A percentile compares a stretch with the other conserved stretches of the same genome.
Conservation (phyloP, 2,113 vertebrate genomes). For the Podarcis raffonei region DNA sequence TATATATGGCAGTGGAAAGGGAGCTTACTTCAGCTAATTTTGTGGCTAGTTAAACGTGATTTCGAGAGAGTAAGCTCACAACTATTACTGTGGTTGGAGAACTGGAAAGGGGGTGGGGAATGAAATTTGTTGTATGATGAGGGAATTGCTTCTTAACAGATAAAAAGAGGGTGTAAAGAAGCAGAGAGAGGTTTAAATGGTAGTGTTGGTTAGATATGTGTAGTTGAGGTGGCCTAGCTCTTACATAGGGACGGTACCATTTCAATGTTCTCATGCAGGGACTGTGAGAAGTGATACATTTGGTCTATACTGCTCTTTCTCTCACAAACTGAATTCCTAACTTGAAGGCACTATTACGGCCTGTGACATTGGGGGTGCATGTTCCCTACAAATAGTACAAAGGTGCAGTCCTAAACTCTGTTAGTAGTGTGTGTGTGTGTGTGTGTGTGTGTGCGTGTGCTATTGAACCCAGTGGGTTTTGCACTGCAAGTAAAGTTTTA, state of each 20-base stretch:
- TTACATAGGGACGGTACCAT: too few relatives aligned
- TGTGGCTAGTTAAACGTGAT: neutral
- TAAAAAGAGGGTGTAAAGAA: too few relatives aligned
- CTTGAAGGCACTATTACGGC: neutral
- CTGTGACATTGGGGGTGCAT: too few relatives aligned
- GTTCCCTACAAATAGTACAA: too few relatives aligned
- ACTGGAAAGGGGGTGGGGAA: too few relatives aligned
- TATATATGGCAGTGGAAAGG: neutral
- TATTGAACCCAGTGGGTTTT: too few relatives aligned
- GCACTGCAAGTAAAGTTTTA: neutral
- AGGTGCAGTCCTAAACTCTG: too few relatives aligned
- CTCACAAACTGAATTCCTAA: neutral
- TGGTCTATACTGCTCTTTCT: too few relatives aligned
- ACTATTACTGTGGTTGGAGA: neutral
- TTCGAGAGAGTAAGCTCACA: neutral
- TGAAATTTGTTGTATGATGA: too few relatives aligned
- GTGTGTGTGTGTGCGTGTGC: accelerated
- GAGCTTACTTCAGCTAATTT: neutral
- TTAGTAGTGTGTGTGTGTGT: too few relatives aligned
- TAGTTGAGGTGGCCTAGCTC: neutral
- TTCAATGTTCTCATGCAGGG: neutral
- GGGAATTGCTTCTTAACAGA: too few relatives aligned
- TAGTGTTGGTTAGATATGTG: neutral
- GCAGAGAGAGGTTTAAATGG: neutral
- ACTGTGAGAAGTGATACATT: neutral